Percentiles rank a stretch among this genome's conserved stretches.
Conservation (phyloP, 2,797 vertebrate species). For the Macrochelys suwanniensis region DNA sequence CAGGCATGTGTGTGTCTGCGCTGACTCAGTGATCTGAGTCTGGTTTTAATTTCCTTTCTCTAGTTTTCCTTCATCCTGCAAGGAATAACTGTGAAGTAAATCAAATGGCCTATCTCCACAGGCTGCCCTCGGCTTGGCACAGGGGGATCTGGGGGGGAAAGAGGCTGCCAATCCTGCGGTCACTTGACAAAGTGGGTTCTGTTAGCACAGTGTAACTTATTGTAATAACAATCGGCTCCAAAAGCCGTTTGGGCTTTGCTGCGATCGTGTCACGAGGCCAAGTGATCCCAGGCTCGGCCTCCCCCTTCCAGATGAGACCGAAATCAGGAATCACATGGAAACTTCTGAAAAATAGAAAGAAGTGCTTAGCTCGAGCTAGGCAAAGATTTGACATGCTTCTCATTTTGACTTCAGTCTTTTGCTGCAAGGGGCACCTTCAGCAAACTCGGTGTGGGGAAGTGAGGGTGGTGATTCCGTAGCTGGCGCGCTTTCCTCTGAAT, state of each 20-base stretch:
- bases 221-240: background rate
- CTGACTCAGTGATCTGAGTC: constrained; percentile 64
- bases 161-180: constrained; percentile 44
- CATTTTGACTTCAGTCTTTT: fast-evolving
- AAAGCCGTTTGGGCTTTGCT: background rate
- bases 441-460: background rate
- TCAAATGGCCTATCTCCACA: constrained; percentile 56
- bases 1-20: constrained; percentile 15
- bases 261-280: background rate
- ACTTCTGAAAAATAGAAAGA: background rate
- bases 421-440: background rate
- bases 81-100: constrained; percentile 72
- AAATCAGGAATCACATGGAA: background rate
- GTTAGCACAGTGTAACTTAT: constrained; percentile 7
- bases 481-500: background rate
- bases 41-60: constrained; percentile 72
- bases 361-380: background rate
- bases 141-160: background rate
- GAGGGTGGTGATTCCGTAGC: background rate
- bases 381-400: background rate
- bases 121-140: constrained; percentile 66
- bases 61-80: constrained; percentile 61
- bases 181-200: constrained; percentile 63
- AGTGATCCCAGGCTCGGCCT: background rate
- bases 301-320: background rate